Evolutionary conservation across 2,797 vertebrate genomes (phyloP).

Genomic region (Falco cherrug): DNA sequence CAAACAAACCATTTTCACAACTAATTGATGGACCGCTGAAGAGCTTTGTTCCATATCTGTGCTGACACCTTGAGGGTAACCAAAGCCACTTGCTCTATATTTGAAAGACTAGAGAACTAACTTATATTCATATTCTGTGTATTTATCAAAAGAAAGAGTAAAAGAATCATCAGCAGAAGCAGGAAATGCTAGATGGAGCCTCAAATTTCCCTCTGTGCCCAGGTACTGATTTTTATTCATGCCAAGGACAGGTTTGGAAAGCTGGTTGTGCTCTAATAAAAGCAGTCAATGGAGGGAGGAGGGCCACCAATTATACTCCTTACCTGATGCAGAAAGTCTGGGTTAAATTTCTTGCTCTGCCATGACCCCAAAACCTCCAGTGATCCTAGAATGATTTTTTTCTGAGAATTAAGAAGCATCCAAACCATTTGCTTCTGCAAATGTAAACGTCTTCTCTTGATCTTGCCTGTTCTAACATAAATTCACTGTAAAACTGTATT

Average conservation of each 20-base stretch:
- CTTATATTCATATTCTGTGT: neutral
- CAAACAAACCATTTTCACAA: neutral
- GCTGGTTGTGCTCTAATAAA: neutral
- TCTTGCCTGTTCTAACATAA: neutral
- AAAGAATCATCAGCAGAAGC: neutral
- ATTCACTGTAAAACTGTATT: neutral
- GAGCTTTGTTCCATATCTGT: neutral
- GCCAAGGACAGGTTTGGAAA: neutral
- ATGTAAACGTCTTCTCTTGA: neutral
- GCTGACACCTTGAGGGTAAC: conserved; percentile 28
- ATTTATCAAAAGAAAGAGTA: neutral
- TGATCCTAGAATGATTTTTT: neutral
- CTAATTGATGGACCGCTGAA: neutral
- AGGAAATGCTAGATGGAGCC: neutral
- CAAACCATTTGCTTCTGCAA: neutral
- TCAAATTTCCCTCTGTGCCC: neutral
- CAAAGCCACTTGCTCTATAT: neutral
- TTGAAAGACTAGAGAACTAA: neutral
- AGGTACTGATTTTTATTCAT: neutral
- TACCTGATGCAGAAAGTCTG: neutral
- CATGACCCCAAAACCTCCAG: neutral
- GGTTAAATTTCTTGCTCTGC: neutral
- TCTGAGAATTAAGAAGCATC: neutral
- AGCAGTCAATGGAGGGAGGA: neutral
- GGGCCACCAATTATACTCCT: neutral